phyloP scores from a whole-genome alignment of 2,113 vertebrate species.

The Phocoena sinus region DNA sequence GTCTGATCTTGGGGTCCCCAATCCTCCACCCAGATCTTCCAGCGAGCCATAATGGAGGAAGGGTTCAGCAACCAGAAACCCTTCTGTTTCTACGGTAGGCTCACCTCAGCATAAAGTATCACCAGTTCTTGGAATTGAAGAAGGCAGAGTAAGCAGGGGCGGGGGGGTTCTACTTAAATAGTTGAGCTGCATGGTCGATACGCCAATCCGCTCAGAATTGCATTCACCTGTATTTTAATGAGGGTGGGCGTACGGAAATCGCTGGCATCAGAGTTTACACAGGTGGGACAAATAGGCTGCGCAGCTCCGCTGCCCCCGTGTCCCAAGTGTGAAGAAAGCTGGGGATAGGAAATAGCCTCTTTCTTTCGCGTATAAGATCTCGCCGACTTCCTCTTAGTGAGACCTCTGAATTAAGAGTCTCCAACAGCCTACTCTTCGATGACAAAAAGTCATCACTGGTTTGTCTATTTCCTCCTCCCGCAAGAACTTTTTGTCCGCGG shows the following conservation, averaged over 20 bases:
- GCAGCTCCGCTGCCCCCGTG: neutral
- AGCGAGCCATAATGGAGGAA: neutral
- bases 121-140: neutral
- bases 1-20: neutral
- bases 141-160: no score
- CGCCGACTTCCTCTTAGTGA: neutral
- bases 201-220: neutral
- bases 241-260: neutral
- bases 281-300: neutral
- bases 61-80: neutral
- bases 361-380: neutral
- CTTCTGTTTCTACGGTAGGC: neutral
- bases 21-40: neutral
- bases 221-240: neutral
- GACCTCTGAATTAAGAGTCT: neutral
- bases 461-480: neutral
- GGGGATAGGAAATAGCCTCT: neutral
- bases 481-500: slow-evolving; percentile 40
- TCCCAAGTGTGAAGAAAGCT: neutral
- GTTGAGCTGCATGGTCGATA: neutral
- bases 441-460: neutral
- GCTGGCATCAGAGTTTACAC: neutral
- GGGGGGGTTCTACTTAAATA: neutral
- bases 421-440: neutral
- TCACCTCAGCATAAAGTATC: neutral